Evolutionary conservation across 2,888 invertebrate genomes (phyloP), one percentile per base, ranked within the genome.

Genomic region (Uloborus plumipes): DNA sequence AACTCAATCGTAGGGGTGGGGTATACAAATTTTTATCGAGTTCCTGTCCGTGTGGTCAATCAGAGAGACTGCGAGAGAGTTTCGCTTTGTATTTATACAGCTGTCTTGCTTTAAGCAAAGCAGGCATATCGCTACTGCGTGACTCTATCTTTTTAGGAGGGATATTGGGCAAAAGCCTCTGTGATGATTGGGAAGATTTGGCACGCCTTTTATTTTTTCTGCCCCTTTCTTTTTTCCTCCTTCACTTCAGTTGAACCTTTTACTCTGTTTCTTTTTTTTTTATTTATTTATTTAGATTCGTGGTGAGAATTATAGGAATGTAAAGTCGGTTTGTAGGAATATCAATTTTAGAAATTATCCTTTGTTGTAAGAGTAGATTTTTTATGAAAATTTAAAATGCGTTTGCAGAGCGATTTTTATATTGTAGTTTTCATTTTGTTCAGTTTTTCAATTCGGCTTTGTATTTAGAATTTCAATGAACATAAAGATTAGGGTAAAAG

Each of bases 51-150:
- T 20, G 55, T 76, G 77, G 77, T 77, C 77, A 77, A 69, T 77
- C 69, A 70, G 4, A 70, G 4, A 39, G 16, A 9, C 39, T 11
- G 13, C 3, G 16, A 55, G n/a, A 9, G 16, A 55, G n/a, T 18
- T 64, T 51, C 53, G 39, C 50, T 49, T 49, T 55, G 53, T 79
- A 72, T 79, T 79, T 79, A 72, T 73, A 79, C 79, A 79, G 79
- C 79, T 79, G 79, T 72, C 66, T 51, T 59, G 50, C 20, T 65
- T 65, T 65, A 49, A 18, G 20, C 26, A 39, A 20, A 31, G n/a
- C 16, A 39, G 39, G 49, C 20, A 18, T 49, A 65, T 65, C 49
- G 18, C 31, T 62, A 49, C 9, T 31, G 55, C 51, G 59, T 58
- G 61, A 75, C 53, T 66, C 66, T 72, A 72, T 78, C 78, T 71